Conservation (phyloP, 2,113 vertebrate species). For the Plectropomus leopardus region DNA sequence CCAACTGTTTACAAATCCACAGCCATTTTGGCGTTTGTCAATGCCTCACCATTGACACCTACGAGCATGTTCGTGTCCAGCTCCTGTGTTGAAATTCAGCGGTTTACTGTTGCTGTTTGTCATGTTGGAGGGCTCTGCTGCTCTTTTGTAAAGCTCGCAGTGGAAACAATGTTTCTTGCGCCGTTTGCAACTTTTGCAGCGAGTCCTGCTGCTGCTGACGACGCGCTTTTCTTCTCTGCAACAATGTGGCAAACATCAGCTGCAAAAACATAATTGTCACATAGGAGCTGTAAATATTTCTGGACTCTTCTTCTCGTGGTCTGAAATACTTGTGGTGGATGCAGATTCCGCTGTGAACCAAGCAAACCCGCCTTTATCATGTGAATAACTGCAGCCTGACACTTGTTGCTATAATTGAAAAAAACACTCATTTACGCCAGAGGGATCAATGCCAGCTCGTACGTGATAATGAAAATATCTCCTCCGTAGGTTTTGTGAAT, state of each 20-base stretch:
- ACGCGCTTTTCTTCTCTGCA: conserved; percentile 18
- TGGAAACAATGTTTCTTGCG: conserved; percentile 46
- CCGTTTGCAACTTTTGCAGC: conserved; percentile 55
- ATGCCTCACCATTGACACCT: not conserved
- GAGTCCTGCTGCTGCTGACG: conserved; percentile 4
- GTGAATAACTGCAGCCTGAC: not conserved
- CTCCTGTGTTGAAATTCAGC: not conserved
- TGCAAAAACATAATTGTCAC: not conserved
- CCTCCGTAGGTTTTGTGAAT: not conserved
- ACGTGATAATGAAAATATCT: no score
- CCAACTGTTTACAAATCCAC: not conserved
- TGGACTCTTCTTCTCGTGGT: not conserved
- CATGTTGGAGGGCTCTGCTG: not conserved
- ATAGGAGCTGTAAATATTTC: not conserved
- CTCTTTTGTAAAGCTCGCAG: not conserved
- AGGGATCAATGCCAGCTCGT: not conserved
- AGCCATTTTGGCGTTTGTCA: not conserved
- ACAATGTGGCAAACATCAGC: not conserved
- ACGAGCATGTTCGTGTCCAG: not conserved
- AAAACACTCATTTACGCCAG: not conserved
- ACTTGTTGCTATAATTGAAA: not conserved
- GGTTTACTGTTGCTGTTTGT: not conserved
- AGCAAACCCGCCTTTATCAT: no score
- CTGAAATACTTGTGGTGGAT: not conserved
- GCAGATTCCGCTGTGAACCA: conserved; percentile 4